Percentiles rank a stretch among this genome's conserved stretches.
Evolutionary conservation across 2,888 invertebrate genomes (phyloP).

Genomic region (Pharmacophagus antenor): DNA sequence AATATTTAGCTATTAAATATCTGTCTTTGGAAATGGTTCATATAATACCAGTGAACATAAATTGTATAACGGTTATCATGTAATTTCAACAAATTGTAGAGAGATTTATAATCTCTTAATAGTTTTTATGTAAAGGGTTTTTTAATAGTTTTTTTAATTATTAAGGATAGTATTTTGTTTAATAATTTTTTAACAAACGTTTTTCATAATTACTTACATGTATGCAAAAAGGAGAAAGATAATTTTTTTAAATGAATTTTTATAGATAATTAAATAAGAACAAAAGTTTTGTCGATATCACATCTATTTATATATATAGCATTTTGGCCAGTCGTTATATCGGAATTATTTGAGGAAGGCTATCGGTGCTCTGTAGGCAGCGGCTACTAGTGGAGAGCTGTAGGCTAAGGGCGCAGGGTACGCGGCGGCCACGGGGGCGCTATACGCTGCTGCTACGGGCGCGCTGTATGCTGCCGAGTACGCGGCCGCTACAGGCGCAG

Average conservation of each 20-base stretch:
- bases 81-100: too few relatives aligned
- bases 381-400: slow-evolving; percentile 24
- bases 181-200: too few relatives aligned
- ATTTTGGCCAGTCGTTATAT: background rate
- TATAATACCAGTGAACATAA: too few relatives aligned
- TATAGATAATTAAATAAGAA: background rate
- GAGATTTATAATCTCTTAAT: too few relatives aligned
- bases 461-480: slow-evolving; percentile 52
- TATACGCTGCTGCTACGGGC: slow-evolving; percentile 56
- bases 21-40: too few relatives aligned
- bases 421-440: slow-evolving; percentile 51
- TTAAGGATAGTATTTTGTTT: too few relatives aligned
- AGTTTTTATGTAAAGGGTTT: too few relatives aligned
- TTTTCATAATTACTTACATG: too few relatives aligned
- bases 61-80: too few relatives aligned
- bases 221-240: too few relatives aligned
- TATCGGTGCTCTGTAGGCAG: slow-evolving; percentile 23
- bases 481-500: slow-evolving; percentile 56
- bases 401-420: slow-evolving; percentile 41
- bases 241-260: background rate
- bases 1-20: too few relatives aligned
- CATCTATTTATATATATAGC: background rate
- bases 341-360: slow-evolving; percentile 20
- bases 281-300: background rate
- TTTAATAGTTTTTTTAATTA: too few relatives aligned